phyloP scores from a whole-genome alignment of 2,113 vertebrate species.

The Macquaria ambigua region DNA sequence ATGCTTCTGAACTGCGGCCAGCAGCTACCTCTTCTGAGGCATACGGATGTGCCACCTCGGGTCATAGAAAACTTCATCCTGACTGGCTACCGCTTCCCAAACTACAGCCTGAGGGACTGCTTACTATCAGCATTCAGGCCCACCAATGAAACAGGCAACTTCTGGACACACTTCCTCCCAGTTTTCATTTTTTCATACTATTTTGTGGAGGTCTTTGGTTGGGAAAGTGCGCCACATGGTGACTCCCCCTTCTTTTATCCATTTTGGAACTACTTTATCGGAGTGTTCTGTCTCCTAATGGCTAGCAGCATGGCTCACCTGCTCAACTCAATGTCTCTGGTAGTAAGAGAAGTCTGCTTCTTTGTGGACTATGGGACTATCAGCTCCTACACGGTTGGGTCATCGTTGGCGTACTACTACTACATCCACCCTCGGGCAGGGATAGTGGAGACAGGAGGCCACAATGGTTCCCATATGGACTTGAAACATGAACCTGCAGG shows the following conservation, averaged over 20 bases:
- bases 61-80: slow-evolving; percentile 86
- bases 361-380: slow-evolving; percentile 88
- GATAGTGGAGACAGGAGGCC: slow-evolving; percentile 38
- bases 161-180: slow-evolving; percentile 88
- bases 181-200: slow-evolving; percentile 84
- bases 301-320: slow-evolving; percentile 88
- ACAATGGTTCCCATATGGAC: slow-evolving; percentile 45
- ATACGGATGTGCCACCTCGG: slow-evolving; percentile 81
- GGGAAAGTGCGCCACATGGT: slow-evolving; percentile 48
- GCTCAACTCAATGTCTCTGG: slow-evolving; percentile 87
- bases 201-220: slow-evolving; percentile 81
- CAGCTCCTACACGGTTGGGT: slow-evolving; percentile 85
- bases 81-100: slow-evolving; percentile 86
- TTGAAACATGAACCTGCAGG: not conserved
- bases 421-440: slow-evolving; percentile 84
- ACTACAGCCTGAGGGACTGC: slow-evolving; percentile 86
- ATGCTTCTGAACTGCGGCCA: slow-evolving; percentile 74
- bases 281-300: slow-evolving; percentile 84
- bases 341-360: slow-evolving; percentile 86
- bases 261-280: slow-evolving; percentile 85
- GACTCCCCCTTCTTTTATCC: slow-evolving; percentile 85
- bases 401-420: slow-evolving; percentile 86
- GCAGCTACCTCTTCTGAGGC: slow-evolving; percentile 77
- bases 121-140: slow-evolving; percentile 85
- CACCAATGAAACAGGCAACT: slow-evolving; percentile 88